Evolutionary conservation across 1,140 invertebrate species (phyloP).

Genomic region (Calephelis nemesis): DNA sequence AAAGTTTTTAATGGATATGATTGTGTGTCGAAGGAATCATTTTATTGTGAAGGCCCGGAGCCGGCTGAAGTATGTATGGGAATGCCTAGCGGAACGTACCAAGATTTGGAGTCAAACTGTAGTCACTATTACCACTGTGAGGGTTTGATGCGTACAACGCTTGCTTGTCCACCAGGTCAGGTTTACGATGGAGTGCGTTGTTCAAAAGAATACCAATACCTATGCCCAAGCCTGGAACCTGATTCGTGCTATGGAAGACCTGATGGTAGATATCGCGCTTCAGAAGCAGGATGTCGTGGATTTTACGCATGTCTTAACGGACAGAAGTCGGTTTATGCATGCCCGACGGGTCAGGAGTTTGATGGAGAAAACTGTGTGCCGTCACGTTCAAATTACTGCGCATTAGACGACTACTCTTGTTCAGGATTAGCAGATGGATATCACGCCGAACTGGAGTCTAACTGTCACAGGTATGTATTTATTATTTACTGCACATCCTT

Average conservation of each 20-base stretch:
- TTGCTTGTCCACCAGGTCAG: slow-evolving; percentile 63
- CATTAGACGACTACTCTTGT: slow-evolving; percentile 72
- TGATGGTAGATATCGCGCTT: slow-evolving; percentile 81
- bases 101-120: slow-evolving; percentile 73
- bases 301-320: slow-evolving; percentile 80
- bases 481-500: background rate
- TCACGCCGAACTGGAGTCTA: slow-evolving; percentile 75
- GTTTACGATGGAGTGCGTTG: slow-evolving; percentile 78
- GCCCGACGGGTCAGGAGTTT: slow-evolving; percentile 74
- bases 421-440: slow-evolving; percentile 78
- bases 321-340: slow-evolving; percentile 79
- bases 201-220: slow-evolving; percentile 50
- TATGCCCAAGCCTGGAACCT: slow-evolving; percentile 71
- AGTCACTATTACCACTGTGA: slow-evolving; percentile 77
- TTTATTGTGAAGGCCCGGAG: slow-evolving; percentile 68
- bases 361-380: slow-evolving; percentile 79
- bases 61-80: slow-evolving; percentile 63
- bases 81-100: slow-evolving; percentile 73
- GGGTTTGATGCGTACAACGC: slow-evolving; percentile 58
- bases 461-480: slow-evolving; percentile 74
- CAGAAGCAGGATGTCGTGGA: slow-evolving; percentile 78
- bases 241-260: slow-evolving; percentile 74
- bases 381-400: slow-evolving; percentile 67
- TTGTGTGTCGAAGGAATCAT: slow-evolving; percentile 52
- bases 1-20: slow-evolving; percentile 62